Percentiles rank a stretch among this genome's conserved stretches.
Conservation (phyloP, 2,888 invertebrate genomes). For the Ganaspis brasiliensis region DNA sequence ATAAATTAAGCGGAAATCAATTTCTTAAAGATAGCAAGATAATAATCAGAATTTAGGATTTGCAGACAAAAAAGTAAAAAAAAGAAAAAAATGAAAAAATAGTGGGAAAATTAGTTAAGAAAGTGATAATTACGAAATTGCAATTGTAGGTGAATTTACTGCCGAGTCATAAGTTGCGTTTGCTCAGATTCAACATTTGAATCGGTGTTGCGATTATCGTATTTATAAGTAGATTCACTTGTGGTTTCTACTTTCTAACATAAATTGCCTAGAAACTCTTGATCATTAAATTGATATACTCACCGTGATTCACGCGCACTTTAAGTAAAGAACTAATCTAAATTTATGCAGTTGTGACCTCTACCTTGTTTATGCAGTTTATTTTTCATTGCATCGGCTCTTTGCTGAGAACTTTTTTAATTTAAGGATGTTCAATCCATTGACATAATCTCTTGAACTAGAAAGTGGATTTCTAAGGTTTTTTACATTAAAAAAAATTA, state of each 20-base stretch:
- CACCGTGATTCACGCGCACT: constrained; percentile 30
- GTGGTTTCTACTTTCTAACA: constrained; percentile 62
- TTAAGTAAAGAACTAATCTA: constrained; percentile 12
- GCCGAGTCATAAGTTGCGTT: background rate
- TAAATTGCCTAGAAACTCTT: constrained; percentile 52
- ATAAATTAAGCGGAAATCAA: constrained; percentile 9
- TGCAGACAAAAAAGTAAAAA: background rate
- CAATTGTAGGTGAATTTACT: constrained; percentile 36
- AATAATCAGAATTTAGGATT: background rate
- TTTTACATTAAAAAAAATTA: too few relatives aligned
- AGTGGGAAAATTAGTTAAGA: background rate
- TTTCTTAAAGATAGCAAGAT: background rate
- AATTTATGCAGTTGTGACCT: constrained; percentile 45
- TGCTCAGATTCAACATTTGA: constrained; percentile 14
- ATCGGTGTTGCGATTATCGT: constrained; percentile 33
- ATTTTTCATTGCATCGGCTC: background rate
- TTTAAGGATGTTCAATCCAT: too few relatives aligned
- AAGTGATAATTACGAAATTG: background rate
- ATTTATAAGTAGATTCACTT: constrained; percentile 54
- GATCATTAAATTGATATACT: constrained; percentile 38
- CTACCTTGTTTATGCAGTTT: constrained; percentile 17
- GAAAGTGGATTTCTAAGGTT: too few relatives aligned
- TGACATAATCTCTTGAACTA: too few relatives aligned
- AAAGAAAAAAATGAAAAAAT: background rate
- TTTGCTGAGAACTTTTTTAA: background rate